Evolutionary conservation across 2,888 invertebrate species (phyloP).

Genomic region (Euzophera pinguis): DNA sequence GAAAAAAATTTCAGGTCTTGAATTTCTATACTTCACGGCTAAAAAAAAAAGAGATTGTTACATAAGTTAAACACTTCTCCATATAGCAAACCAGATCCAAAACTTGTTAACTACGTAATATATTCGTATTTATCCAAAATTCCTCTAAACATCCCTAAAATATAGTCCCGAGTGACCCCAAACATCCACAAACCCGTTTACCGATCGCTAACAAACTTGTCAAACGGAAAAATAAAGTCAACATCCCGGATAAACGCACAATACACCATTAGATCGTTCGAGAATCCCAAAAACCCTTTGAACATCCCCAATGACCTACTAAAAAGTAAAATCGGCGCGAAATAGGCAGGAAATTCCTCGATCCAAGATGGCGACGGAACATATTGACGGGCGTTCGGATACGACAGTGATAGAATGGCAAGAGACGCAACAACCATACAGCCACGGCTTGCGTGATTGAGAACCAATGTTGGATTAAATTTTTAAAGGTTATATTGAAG

Average conservation of each 20-base stretch:
- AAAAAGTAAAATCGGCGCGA: conserved; percentile 24
- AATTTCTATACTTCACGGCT: no score
- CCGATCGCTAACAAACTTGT: conserved; percentile 15
- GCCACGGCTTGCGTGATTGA: background rate
- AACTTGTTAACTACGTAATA: background rate
- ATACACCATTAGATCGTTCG: conserved; percentile 11
- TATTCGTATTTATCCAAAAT: background rate
- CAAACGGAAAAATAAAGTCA: conserved; percentile 14
- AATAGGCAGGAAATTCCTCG: conserved; percentile 16
- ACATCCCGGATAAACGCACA: conserved; percentile 13
- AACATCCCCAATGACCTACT: conserved; percentile 24
- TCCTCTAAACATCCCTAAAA: conserved; percentile 3
- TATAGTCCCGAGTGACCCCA: conserved; percentile 8
- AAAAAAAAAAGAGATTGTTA: no score
- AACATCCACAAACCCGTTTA: conserved; percentile 8
- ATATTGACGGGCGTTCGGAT: conserved; percentile 23
- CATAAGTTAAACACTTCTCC: background rate
- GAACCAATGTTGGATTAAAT: conserved; percentile 9
- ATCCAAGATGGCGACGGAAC: conserved; percentile 26
- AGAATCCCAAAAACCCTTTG: conserved; percentile 12
- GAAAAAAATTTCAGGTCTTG: no score
- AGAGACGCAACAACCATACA: conserved; percentile 17
- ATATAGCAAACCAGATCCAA: background rate
- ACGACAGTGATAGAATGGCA: conserved; percentile 25
- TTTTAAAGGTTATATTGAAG: conserved; percentile 3